These are phyloP conservation scores for Eristalis pertinax DNA, from an alignment of 2,888 invertebrate species.

Conservation along the genomic window DNA sequence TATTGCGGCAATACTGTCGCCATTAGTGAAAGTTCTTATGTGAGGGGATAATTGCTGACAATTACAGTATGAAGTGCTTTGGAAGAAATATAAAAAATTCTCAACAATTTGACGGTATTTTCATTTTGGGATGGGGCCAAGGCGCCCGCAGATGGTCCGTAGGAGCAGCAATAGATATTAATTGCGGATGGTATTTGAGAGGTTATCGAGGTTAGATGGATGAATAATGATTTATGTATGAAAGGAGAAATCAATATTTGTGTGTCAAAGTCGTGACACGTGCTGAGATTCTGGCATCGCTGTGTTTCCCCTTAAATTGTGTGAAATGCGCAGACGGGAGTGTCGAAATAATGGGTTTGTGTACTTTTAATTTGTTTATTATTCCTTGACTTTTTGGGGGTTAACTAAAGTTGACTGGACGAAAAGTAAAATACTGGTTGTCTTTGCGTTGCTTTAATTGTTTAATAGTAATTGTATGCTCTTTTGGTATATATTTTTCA, in stretches of 20 bases:
- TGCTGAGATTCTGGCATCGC: neutral
- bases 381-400: neutral
- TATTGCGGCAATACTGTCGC: neutral
- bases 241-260: constrained; percentile 2
- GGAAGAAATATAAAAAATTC: constrained; percentile 8
- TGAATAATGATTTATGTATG: constrained; percentile 37
- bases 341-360: too few species aligned
- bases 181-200: constrained; percentile 37
- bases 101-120: constrained; percentile 15
- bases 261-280: constrained; percentile 33
- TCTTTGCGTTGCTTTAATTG: neutral
- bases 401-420: neutral
- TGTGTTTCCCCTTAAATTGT: neutral
- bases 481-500: too few species aligned
- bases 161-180: constrained; percentile 44
- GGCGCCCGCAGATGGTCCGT: neutral
- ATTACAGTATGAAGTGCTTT: neutral
- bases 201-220: constrained; percentile 29
- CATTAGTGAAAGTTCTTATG: constrained; percentile 11
- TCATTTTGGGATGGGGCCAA: neutral
- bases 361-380: neutral
- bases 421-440: neutral
- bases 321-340: neutral
- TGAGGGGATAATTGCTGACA: constrained; percentile 23
- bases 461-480: too few species aligned